Evolutionary conservation across 1,140 invertebrate species (phyloP), one percentile per base, ranked within the genome.

Genomic region (Steinernema feltiae): DNA sequence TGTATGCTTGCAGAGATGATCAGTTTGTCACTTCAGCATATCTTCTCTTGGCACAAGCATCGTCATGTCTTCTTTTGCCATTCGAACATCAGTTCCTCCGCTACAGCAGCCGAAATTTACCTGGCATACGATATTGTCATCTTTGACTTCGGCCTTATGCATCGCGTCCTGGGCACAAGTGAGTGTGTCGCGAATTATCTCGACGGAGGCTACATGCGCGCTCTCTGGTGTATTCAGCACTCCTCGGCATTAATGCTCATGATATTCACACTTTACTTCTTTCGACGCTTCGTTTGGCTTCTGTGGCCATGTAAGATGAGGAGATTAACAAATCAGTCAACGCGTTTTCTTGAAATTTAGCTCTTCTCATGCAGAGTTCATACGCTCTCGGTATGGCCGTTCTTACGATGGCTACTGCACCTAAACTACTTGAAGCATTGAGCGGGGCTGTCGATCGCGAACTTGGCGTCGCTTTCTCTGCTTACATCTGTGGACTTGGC

Each of bases 111-210:
- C 69, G 69, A 74, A n/a, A 69, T 70, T 21, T 84, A 82, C 48
- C 70, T 84, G 1, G 83, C 83, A 17, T 82, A 84, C 69, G 83
- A 84, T 71, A 84, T 84, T 48, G 78, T 84, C 1, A 84, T 84
- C 35, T 84, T 82, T 32, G 83, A 84, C 71, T 84, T 83, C 32
- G 83, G 83, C 17, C 77, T 84, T 24, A 84, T 84, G 83, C 79
- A 83, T 32, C 53, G 79, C 30, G 75, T 84, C 30, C 74, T 84
- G 17, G 83, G 83, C 1, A 84, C 83, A 69, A 82, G 71, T 21
- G 83, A 85, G 70, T 84, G 83, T 75, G 81, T 84, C 1, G 83
- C 83, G 30, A 84, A 84, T 63, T 84, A 84, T 63, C 74, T 84
- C 29, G 82, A 84, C 70, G 83, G 83, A 0, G 83, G 83, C 53